These are phyloP conservation scores for Plebejus anna DNA, from an alignment of 2,888 invertebrate genomes.

Conservation along the genomic window DNA sequence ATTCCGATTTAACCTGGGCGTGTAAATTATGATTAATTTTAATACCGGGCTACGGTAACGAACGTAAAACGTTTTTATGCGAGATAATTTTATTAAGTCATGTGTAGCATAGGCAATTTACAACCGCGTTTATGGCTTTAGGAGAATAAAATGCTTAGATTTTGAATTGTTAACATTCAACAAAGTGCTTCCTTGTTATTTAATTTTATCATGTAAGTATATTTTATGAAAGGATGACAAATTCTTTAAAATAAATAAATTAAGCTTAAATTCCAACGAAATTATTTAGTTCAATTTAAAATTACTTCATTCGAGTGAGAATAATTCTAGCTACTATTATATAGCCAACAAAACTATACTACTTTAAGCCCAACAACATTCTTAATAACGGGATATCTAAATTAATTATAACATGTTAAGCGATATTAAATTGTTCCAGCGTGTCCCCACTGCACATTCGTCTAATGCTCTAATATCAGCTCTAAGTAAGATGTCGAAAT, in stretches of 20 bases:
- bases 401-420: conserved; percentile 26
- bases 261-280: too few relatives aligned
- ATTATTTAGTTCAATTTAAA: too few relatives aligned
- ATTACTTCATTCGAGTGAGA: background rate
- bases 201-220: background rate
- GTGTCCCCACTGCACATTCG: conserved; percentile 54
- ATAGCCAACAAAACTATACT: background rate
- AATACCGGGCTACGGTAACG: conserved; percentile 70
- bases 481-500: conserved; percentile 69
- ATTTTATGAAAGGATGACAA: background rate
- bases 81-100: conserved; percentile 74
- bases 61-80: conserved; percentile 73
- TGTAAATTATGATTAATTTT: conserved; percentile 77
- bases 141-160: conserved; percentile 51
- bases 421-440: conserved; percentile 33
- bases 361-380: background rate
- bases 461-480: conserved; percentile 54
- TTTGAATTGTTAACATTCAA: conserved; percentile 8
- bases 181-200: background rate
- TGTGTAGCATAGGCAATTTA: conserved; percentile 62
- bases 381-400: conserved; percentile 20
- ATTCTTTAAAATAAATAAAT: background rate
- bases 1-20: conserved; percentile 63
- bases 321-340: too few relatives aligned
- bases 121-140: conserved; percentile 59